Percentiles rank a stretch among this genome's conserved stretches.
These are phyloP conservation scores for Chamaea fasciata DNA, from an alignment of 2,113 vertebrate species.

Conservation along the genomic window DNA sequence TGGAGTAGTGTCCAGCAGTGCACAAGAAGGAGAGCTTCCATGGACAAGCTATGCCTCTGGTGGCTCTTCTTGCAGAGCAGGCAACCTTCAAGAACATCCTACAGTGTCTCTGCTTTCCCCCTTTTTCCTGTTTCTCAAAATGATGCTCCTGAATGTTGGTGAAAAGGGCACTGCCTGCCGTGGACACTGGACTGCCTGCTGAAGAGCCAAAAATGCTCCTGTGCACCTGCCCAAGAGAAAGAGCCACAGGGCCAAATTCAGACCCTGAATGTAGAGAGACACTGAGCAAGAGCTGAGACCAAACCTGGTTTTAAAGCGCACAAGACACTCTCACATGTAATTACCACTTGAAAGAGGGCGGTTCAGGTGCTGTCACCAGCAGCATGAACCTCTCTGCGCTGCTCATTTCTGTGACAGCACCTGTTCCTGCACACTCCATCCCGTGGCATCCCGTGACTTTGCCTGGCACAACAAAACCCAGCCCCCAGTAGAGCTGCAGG, in stretches of 20 bases:
- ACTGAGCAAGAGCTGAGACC: background rate
- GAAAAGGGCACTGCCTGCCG: background rate
- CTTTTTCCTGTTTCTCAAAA: background rate
- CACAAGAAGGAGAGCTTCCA: background rate
- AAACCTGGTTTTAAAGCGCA: background rate
- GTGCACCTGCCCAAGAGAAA: background rate
- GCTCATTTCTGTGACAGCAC: background rate
- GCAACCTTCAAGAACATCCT: background rate
- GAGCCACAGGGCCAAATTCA: background rate
- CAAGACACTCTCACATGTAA: background rate
- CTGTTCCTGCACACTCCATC: background rate
- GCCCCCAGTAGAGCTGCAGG: background rate
- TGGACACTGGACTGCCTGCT: background rate
- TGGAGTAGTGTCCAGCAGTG: background rate
- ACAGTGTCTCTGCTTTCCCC: background rate
- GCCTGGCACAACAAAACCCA: background rate
- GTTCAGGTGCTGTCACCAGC: background rate
- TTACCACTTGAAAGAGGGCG: background rate
- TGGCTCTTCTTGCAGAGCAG: background rate
- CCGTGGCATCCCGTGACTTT: background rate
- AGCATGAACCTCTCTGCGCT: background rate
- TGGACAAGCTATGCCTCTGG: accelerated
- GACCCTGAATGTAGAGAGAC: background rate
- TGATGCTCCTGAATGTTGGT: background rate
- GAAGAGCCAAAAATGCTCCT: background rate